These are phyloP conservation scores for Siderastrea radians DNA, from an alignment of 92 coral and sea anemone genomes.

Conservation along the genomic window DNA sequence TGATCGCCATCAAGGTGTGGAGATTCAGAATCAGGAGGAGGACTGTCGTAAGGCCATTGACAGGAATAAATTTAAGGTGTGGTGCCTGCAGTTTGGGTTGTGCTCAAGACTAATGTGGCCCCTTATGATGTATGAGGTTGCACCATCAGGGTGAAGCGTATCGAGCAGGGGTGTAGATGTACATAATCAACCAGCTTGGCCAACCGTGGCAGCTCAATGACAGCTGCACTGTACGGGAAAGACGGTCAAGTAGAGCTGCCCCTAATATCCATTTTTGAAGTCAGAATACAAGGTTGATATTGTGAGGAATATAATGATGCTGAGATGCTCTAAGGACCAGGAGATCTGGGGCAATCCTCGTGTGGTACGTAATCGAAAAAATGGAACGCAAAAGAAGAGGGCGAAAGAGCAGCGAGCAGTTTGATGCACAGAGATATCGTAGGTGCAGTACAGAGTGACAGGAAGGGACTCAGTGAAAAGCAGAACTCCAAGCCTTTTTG, in stretches of 20 bases:
- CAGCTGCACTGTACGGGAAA: conserved; percentile 34
- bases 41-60: not conserved
- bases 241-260: conserved; percentile 12
- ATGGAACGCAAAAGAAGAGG: conserved; percentile 34
- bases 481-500: conserved; percentile 35
- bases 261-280: conserved; percentile 32
- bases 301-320: conserved; percentile 33
- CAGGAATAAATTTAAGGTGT: conserved; percentile 25
- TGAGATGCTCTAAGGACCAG: conserved; percentile 21
- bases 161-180: not conserved
- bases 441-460: conserved; percentile 33
- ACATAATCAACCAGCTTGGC: conserved; percentile 39
- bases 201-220: conserved; percentile 17
- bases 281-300: conserved; percentile 25
- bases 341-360: conserved; percentile 3
- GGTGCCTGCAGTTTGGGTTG: conserved; percentile 43
- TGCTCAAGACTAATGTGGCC: conserved; percentile 48
- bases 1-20: conserved; percentile 1
- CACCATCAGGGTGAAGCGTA: not conserved
- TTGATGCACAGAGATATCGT: conserved; percentile 19
- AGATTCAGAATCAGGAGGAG: not conserved
- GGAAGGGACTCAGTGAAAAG: not conserved
- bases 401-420: conserved; percentile 3
- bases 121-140: conserved; percentile 36
- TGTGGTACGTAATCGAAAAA: conserved; percentile 28